phyloP scores from a whole-genome alignment of 2,113 vertebrate species.

The Microtus ochrogaster region DNA sequence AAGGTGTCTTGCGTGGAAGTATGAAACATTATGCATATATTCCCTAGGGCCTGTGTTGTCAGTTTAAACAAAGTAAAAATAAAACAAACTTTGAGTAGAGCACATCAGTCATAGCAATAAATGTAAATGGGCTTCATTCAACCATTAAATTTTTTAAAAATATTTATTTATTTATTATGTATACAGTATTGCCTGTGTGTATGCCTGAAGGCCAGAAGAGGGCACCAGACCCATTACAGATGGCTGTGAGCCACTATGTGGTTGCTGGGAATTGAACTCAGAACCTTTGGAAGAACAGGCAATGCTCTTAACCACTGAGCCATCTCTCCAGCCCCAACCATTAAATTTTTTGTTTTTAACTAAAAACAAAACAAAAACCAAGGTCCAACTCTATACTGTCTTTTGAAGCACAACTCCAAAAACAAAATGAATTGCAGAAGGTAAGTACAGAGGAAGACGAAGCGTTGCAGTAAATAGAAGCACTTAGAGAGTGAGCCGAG shows the following conservation, averaged over 20 bases:
- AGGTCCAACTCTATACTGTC: neutral
- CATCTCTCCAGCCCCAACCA: no score
- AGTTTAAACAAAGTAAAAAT: neutral
- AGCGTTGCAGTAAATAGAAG: neutral
- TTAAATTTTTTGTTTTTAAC: neutral
- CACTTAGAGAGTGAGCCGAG: neutral
- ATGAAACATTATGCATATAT: neutral
- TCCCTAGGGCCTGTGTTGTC: neutral
- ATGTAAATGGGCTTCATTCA: neutral
- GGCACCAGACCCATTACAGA: no score
- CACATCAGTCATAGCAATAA: neutral
- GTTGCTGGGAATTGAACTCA: no score
- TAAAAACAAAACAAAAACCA: neutral
- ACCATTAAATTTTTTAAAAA: neutral
- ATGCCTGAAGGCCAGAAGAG: no score
- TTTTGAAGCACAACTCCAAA: neutral
- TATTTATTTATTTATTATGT: no score
- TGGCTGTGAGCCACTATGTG: no score
- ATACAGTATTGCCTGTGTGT: no score
- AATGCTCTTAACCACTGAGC: no score
- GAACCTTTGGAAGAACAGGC: no score
- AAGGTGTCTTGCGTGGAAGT: neutral
- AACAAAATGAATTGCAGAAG: neutral
- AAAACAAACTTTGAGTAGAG: neutral
- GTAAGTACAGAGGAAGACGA: neutral